Base-by-base conservation (phyloP, 2,888 invertebrate genomes). In the Trichopoda pennipes region DNA sequence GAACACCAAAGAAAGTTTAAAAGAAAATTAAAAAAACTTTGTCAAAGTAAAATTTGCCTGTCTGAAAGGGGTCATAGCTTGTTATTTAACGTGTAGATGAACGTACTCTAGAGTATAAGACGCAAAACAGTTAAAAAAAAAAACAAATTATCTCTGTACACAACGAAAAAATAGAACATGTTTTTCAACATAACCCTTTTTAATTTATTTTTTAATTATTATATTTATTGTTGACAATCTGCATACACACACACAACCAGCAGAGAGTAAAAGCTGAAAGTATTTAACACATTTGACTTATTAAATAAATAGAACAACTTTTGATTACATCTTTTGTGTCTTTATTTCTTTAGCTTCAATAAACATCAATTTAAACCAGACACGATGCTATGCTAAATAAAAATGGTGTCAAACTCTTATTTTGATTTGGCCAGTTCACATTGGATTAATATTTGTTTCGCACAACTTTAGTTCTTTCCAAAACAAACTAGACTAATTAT, bases 261-360 rank as follows among this genome's bases (percentile, higher is more conserved):
- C 44, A 14, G 10, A 51, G 58, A 51, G 19, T 44, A 32, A 51
- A 49, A 60, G 60, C 47, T 58, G 28, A n/a, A 61, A 3, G 53
- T 35, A 49, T 61, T 77, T 68, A 73, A 78, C 58, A 78, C 81
- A 74, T 78, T 81, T 58, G 35, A 58, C 38, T 60, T 70, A 78
- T 74, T 78, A 74, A 51, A 74, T 42, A 63, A 70, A 42, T 69
- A 77, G 77, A 77, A 73, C 51, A 76, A 14, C 21, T 44, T 47
- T 38, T 44, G 47, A 74, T 56, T n/a, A 28, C 28, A 8, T 38
- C 10, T 28, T 4, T 28, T 28, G 7, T 28, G 1, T 28, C 0
- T 28, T 28, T 2, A 7, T 28, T 28, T 28, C 6, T 28, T 28
- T 28, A 7, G 28, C 28, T 28, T 2, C 6, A 7, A 7, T 4